These are phyloP conservation scores for Chaetura pelagica DNA, from an alignment of 2,113 vertebrate genomes.

Conservation along the genomic window DNA sequence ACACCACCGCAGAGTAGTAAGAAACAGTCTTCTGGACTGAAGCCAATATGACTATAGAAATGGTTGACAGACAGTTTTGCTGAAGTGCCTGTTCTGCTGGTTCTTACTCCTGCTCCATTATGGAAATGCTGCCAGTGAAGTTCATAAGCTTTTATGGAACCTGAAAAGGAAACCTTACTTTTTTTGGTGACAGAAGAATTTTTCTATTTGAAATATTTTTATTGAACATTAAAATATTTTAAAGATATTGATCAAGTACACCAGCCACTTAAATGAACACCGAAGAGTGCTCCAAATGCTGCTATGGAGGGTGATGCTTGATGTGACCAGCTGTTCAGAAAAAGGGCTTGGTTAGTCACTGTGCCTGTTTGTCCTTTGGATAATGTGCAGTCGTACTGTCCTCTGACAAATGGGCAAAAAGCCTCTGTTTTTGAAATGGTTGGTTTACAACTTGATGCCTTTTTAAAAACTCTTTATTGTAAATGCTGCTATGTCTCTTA, in stretches of 20 bases:
- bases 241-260: constrained; percentile 73
- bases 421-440: constrained; percentile 63
- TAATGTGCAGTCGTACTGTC: not conserved
- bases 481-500: constrained; percentile 89
- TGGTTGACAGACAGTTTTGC: constrained; percentile 27
- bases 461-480: constrained; percentile 74
- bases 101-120: constrained; percentile 7
- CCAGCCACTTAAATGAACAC: constrained; percentile 85
- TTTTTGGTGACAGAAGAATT: constrained; percentile 13
- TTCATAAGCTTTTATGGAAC: constrained; percentile 54
- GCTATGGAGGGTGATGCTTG: constrained; percentile 89
- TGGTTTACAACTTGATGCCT: constrained; percentile 77
- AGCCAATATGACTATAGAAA: constrained; percentile 41
- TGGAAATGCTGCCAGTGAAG: constrained; percentile 43
- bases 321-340: constrained; percentile 58
- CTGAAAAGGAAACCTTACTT: constrained; percentile 31
- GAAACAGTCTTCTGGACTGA: constrained; percentile 73
- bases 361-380: not conserved
- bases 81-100: constrained; percentile 63
- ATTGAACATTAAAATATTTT: constrained; percentile 70
- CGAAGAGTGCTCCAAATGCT: constrained; percentile 87
- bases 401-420: not conserved
- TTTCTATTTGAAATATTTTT: constrained; percentile 68
- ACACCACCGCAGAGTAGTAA: constrained; percentile 93
- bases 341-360: constrained; percentile 43